Conservation (phyloP, 1,140 invertebrate genomes). For the Trichoplusia ni region DNA sequence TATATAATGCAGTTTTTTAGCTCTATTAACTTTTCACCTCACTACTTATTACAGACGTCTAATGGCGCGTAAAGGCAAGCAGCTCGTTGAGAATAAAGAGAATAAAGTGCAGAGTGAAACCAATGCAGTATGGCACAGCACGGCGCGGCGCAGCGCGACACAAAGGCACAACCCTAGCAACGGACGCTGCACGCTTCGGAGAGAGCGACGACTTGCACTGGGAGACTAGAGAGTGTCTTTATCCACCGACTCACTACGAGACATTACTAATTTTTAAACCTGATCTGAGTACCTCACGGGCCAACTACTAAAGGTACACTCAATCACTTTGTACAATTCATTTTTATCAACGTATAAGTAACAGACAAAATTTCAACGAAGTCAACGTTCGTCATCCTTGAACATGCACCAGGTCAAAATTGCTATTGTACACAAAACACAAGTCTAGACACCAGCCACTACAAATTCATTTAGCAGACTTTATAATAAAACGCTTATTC, state of each 20-base stretch:
- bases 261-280: constrained; percentile 9
- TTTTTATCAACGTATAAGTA: not conserved
- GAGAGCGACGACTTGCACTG: constrained; percentile 41
- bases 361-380: constrained; percentile 2
- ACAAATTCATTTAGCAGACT: constrained; percentile 7
- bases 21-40: too few species aligned
- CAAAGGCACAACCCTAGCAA: too few species aligned
- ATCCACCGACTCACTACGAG: constrained; percentile 33
- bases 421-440: constrained; percentile 17
- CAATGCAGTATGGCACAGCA: not conserved
- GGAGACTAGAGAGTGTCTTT: constrained; percentile 51
- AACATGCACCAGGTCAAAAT: constrained; percentile 9
- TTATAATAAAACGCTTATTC: constrained; percentile 13
- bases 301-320: not conserved
- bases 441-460: constrained; percentile 11
- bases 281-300: constrained; percentile 3
- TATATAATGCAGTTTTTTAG: too few species aligned
- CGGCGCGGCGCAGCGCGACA: not conserved
- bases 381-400: not conserved
- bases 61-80: too few species aligned
- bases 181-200: not conserved
- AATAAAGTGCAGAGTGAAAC: too few species aligned
- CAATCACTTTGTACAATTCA: not conserved
- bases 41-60: too few species aligned
- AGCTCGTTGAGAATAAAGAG: too few species aligned